These are phyloP conservation scores for Coccyzus lansbergi DNA, from an alignment of 2,797 vertebrate species.

Conservation along the genomic window DNA sequence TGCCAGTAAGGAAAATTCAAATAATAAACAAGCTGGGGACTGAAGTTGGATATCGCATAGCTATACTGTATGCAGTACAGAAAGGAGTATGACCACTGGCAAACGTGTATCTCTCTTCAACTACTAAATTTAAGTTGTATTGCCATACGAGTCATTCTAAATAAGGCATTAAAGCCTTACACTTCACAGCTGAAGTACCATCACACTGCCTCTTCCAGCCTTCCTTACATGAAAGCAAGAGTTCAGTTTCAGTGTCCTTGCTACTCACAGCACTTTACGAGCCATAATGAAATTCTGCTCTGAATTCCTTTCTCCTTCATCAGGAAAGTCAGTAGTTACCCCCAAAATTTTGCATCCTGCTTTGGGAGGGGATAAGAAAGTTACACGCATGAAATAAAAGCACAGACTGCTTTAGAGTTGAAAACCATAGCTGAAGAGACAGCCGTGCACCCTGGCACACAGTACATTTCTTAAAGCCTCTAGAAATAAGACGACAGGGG, in stretches of 20 bases:
- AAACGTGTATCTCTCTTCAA: neutral
- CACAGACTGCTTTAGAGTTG: neutral
- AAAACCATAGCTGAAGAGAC: neutral
- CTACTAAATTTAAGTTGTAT: neutral
- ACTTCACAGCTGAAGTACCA: neutral
- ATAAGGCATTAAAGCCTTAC: neutral
- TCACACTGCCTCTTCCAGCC: neutral
- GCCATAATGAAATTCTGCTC: neutral
- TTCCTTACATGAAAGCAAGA: neutral
- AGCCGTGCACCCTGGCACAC: neutral
- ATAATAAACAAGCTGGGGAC: neutral
- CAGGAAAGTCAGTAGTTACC: neutral
- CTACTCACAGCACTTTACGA: neutral
- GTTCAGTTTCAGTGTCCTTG: neutral
- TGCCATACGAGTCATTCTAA: neutral
- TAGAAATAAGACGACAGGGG: neutral
- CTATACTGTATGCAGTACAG: neutral
- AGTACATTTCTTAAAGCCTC: neutral
- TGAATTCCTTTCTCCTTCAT: neutral
- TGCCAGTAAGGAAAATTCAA: neutral
- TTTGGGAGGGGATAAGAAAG: neutral
- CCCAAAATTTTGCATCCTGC: neutral
- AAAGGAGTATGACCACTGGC: neutral
- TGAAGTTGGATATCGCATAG: fast-evolving
- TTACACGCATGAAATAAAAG: neutral